A percentile compares a stretch with the other conserved stretches of the same genome.
These are phyloP conservation scores for Margarornis squamiger DNA, from an alignment of 2,797 vertebrate species.

Conservation along the genomic window DNA sequence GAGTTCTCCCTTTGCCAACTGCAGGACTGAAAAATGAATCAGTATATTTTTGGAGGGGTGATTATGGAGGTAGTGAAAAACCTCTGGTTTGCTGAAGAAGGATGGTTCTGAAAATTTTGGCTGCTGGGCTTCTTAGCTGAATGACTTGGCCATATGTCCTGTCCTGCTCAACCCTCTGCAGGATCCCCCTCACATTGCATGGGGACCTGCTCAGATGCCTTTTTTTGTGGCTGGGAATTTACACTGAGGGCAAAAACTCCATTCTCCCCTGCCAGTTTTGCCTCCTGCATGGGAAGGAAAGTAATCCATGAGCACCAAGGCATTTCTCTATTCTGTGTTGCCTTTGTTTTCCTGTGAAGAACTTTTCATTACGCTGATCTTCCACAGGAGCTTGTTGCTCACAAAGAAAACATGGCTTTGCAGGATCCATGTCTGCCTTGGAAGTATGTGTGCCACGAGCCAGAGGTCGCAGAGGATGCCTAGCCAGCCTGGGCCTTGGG, in stretches of 20 bases:
- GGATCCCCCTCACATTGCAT: background rate
- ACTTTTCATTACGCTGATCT: background rate
- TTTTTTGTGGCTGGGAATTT: background rate
- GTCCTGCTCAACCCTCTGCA: conserved; percentile 52
- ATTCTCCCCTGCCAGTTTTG: background rate
- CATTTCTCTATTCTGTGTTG: background rate
- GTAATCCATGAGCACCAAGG: background rate
- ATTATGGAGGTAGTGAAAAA: background rate
- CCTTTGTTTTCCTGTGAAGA: background rate
- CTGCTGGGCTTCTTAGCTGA: background rate
- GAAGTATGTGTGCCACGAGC: background rate
- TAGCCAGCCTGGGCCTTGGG: background rate
- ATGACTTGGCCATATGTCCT: background rate
- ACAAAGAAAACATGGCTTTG: background rate
- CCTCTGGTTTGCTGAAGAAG: background rate
- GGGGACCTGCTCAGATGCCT: background rate
- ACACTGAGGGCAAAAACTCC: background rate
- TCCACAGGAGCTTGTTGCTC: background rate
- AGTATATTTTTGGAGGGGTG: background rate
- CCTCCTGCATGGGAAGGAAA: background rate
- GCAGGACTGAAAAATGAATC: background rate
- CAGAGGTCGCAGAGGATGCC: background rate
- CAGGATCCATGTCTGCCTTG: background rate
- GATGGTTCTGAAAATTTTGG: background rate
- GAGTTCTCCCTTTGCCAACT: background rate